Evolutionary conservation across 2,113 vertebrate genomes (phyloP).

Genomic region (Numenius arquata): DNA sequence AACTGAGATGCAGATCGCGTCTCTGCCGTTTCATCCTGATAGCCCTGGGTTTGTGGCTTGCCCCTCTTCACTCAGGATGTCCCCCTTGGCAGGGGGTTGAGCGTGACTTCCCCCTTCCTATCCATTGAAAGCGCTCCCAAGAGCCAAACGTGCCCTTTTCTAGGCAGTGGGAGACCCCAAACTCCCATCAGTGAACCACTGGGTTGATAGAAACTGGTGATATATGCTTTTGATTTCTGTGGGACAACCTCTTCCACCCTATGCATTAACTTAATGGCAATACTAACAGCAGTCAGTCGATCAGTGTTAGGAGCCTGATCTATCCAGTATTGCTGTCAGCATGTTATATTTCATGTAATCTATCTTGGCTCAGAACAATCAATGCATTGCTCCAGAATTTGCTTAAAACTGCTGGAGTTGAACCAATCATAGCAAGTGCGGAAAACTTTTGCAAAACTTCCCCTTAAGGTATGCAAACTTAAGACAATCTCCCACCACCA

Average conservation of each 20-base stretch:
- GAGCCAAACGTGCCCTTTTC: accelerated
- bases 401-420: neutral
- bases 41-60: neutral
- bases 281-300: neutral
- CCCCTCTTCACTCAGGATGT: neutral
- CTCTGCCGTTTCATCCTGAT: neutral
- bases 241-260: neutral
- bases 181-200: neutral
- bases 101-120: neutral
- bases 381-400: slow-evolving; percentile 8
- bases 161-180: neutral
- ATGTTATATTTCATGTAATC: neutral
- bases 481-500: neutral
- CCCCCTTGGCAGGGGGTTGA: neutral
- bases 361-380: slow-evolving; percentile 23
- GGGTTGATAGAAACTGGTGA: neutral
- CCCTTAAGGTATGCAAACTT: neutral
- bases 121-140: neutral
- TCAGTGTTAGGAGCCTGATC: neutral
- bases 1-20: neutral
- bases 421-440: neutral
- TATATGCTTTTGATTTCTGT: neutral
- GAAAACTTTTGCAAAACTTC: slow-evolving; percentile 5
- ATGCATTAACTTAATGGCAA: neutral
- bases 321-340: slow-evolving; percentile 21